Evolutionary conservation across 92 coral and sea anemone species (phyloP).

Genomic region (Bergia sp.): DNA sequence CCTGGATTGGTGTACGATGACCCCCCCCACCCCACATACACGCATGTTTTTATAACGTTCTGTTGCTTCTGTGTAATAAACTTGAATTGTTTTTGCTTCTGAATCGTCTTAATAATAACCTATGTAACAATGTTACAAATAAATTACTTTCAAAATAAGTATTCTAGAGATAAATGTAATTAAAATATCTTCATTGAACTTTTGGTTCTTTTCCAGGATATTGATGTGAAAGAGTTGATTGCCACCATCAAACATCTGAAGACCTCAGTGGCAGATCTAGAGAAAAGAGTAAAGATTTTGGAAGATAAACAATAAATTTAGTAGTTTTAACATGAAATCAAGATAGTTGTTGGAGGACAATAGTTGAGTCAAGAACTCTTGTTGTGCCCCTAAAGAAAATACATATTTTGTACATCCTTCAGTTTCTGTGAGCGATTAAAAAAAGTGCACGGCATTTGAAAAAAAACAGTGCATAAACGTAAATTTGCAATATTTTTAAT

Average conservation of each 20-base stretch:
- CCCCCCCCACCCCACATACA: no score
- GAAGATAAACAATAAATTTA: slow-evolving; percentile 41
- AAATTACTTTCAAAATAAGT: no score
- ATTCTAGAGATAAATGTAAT: neutral
- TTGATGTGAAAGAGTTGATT: slow-evolving; percentile 56
- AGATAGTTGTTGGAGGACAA: neutral
- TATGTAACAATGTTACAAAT: neutral
- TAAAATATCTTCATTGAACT: neutral
- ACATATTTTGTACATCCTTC: slow-evolving; percentile 10
- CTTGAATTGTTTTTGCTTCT: neutral
- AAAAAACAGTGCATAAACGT: neutral
- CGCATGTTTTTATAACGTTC: no score
- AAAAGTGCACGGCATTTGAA: neutral
- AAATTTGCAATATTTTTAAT: no score
- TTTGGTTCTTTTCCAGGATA: slow-evolving; percentile 12
- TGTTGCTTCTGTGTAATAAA: neutral
- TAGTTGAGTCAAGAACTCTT: neutral
- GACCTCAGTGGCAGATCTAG: slow-evolving; percentile 57
- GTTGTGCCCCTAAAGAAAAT: neutral
- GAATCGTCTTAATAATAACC: no score
- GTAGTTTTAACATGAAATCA: neutral
- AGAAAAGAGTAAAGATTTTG: slow-evolving; percentile 56
- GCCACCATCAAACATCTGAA: slow-evolving; percentile 68
- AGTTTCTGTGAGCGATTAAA: neutral
- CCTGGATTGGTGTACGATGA: no score